Evolutionary conservation across 1,140 invertebrate genomes (phyloP).

Genomic region (Diabrotica undecimpunctata): DNA sequence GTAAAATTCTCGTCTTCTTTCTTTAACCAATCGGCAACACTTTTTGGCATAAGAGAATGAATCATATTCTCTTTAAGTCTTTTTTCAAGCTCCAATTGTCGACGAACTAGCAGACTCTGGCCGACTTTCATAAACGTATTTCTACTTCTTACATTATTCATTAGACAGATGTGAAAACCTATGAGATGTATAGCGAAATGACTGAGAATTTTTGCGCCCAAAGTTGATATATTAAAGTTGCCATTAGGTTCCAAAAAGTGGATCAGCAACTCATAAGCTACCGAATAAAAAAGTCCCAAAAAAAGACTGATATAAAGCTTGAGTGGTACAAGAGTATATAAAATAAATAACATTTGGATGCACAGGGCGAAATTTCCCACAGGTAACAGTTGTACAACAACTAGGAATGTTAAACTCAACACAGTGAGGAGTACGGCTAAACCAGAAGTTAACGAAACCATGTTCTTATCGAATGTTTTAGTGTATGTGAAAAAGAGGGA

Average conservation of each 20-base stretch:
- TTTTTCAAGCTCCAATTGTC: slow-evolving; percentile 89
- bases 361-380: slow-evolving; percentile 81
- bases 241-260: slow-evolving; percentile 28
- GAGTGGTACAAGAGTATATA: slow-evolving; percentile 91
- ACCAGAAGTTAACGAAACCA: slow-evolving; percentile 61
- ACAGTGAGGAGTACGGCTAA: slow-evolving; percentile 63
- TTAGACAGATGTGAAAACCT: slow-evolving; percentile 87
- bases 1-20: slow-evolving; percentile 42
- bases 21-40: slow-evolving; percentile 84
- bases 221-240: slow-evolving; percentile 48
- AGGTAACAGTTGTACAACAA: slow-evolving; percentile 51
- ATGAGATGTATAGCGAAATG: slow-evolving; percentile 90
- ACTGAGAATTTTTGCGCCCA: slow-evolving; percentile 66
- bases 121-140: slow-evolving; percentile 97
- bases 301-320: slow-evolving; percentile 79
- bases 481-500: slow-evolving; percentile 66
- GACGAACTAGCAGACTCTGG: slow-evolving; percentile 80
- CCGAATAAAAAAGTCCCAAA: slow-evolving; percentile 75
- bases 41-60: slow-evolving; percentile 92
- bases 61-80: slow-evolving; percentile 96
- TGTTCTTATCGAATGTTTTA: slow-evolving; percentile 62
- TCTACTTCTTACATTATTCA: slow-evolving; percentile 86
- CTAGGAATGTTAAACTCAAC: slow-evolving; percentile 61
- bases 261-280: slow-evolving; percentile 70
- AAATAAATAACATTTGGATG: slow-evolving; percentile 81